A percentile compares a stretch with the other conserved stretches of the same genome.
phyloP scores from a whole-genome alignment of 2,888 invertebrate species.

The Microctonus brassicae region DNA sequence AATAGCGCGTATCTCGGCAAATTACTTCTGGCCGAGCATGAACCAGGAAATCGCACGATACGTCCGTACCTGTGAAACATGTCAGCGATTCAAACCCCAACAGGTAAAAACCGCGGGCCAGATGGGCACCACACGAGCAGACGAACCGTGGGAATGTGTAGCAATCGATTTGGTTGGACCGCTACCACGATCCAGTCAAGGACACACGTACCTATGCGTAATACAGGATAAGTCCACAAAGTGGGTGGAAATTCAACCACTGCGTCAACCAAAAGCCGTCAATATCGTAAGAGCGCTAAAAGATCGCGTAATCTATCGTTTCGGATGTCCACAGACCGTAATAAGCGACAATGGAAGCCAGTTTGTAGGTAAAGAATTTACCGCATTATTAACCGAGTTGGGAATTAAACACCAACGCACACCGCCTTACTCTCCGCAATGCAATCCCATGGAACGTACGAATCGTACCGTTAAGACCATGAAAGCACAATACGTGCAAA shows the following conservation, averaged over 20 bases:
- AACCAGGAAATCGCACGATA: no score
- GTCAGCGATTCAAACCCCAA: no score
- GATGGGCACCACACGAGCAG: no score
- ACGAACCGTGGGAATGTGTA: background rate
- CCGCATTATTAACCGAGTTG: background rate
- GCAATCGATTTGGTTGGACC: background rate
- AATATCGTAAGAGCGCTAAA: constrained; percentile 8
- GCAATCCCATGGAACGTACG: background rate
- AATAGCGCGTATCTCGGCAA: no score
- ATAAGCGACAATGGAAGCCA: constrained; percentile 49
- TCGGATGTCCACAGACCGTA: constrained; percentile 48
- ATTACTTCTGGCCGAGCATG: no score
- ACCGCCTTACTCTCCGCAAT: background rate
- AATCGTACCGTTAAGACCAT: background rate
- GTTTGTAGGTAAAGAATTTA: constrained; percentile 23
- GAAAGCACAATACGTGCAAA: background rate
- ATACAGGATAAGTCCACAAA: constrained; percentile 33
- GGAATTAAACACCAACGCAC: background rate
- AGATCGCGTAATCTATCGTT: constrained; percentile 38
- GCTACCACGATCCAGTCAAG: background rate
- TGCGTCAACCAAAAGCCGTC: background rate
- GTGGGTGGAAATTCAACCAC: constrained; percentile 22
- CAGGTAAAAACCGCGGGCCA: no score
- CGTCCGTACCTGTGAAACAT: no score
- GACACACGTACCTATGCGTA: constrained; percentile 40